Conservation (phyloP, 2,888 invertebrate genomes). For the Agonopterix heracliana region DNA sequence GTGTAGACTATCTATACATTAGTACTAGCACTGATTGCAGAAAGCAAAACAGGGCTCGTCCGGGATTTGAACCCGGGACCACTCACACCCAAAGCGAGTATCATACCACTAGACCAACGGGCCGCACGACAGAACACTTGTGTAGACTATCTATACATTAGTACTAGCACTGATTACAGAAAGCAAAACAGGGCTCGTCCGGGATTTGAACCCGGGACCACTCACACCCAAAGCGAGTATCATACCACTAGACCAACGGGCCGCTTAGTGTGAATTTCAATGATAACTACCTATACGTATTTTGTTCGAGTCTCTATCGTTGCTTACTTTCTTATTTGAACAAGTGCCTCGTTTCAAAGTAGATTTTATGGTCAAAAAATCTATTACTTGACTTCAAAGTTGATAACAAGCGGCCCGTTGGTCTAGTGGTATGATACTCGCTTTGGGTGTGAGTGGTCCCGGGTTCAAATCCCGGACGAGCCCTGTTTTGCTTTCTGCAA, state of each 20-base stretch:
- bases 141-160: too few relatives aligned
- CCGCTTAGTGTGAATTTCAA: conserved; percentile 20
- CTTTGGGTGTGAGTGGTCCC: conserved; percentile 43
- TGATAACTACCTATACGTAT: too few relatives aligned
- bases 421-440: conserved; percentile 30
- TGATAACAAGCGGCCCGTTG: too few relatives aligned
- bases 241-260: conserved; percentile 65
- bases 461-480: conserved; percentile 43
- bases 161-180: not conserved
- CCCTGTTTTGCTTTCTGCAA: not conserved
- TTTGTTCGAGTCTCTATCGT: too few relatives aligned
- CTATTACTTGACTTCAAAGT: too few relatives aligned
- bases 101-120: conserved; percentile 65
- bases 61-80: conserved; percentile 69
- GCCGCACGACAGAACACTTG: conserved; percentile 20
- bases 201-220: conserved; percentile 69
- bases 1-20: too few relatives aligned
- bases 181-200: conserved; percentile 32
- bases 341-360: too few relatives aligned
- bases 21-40: not conserved
- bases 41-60: conserved; percentile 28
- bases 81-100: conserved; percentile 52
- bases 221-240: conserved; percentile 52
- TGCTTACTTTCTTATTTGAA: too few relatives aligned
- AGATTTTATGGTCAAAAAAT: too few relatives aligned